Percentiles rank a stretch among this genome's conserved stretches.
phyloP scores from a whole-genome alignment of 2,888 invertebrate species.

The Andrena bicolor region DNA sequence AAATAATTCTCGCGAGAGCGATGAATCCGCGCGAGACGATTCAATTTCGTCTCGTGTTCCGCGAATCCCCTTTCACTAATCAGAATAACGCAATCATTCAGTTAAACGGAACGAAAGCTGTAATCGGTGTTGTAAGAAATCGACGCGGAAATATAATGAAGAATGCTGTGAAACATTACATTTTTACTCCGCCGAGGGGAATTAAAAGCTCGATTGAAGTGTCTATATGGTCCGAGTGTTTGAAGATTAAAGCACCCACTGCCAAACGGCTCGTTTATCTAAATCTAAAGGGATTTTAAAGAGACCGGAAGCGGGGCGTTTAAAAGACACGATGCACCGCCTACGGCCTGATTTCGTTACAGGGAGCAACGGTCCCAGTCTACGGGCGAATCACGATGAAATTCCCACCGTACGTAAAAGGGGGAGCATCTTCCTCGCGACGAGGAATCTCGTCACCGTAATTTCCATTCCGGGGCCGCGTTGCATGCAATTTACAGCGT shows the following conservation, averaged over 20 bases:
- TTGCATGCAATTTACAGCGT: slow-evolving; percentile 60
- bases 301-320: slow-evolving; percentile 5
- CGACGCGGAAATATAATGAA: too few relatives aligned
- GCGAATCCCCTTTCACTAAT: too few relatives aligned
- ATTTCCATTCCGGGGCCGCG: slow-evolving; percentile 60
- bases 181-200: too few relatives aligned
- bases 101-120: too few relatives aligned
- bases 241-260: slow-evolving; percentile 3
- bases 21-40: background rate
- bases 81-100: too few relatives aligned
- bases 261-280: slow-evolving; percentile 15
- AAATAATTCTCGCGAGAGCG: slow-evolving; percentile 35
- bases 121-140: too few relatives aligned
- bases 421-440: slow-evolving; percentile 42
- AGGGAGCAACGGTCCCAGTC: slow-evolving; percentile 38
- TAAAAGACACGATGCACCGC: background rate
- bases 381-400: slow-evolving; percentile 28
- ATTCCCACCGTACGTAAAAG: slow-evolving; percentile 36
- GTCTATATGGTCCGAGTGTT: too few relatives aligned
- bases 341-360: slow-evolving; percentile 33
- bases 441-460: slow-evolving; percentile 65
- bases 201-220: too few relatives aligned
- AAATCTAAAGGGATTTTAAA: slow-evolving; percentile 38
- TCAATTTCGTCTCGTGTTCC: slow-evolving; percentile 12
- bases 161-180: too few relatives aligned